Evolutionary conservation across 2,888 invertebrate species (phyloP), one percentile per base, ranked within the genome.

Genomic region (Clusia tigrina): DNA sequence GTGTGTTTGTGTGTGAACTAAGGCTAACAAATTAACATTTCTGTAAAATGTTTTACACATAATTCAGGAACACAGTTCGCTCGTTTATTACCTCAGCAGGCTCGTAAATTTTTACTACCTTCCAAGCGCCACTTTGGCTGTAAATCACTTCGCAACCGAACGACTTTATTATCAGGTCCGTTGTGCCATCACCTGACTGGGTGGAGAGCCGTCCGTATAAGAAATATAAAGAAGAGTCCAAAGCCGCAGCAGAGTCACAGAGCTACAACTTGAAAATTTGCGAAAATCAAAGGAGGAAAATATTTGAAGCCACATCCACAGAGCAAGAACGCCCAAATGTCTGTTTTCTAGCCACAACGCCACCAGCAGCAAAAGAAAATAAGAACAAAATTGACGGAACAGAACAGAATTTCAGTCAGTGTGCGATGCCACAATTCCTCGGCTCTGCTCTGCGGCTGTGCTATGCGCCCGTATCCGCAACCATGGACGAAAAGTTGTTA

Each of bases 41-140:
- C 32, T 32, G 32, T 32, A 32, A 32, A n/a, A 12, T 32, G 12
- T 12, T 32, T 32, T 32, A 32, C 32, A 32, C 12, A 32, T 32
- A 9, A 32, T n/a, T 42, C 3, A 6, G 15, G 42, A 42, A 12
- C 42, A n/a, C n/a, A n/a, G n/a, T n/a, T n/a, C n/a, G n/a, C n/a
- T n/a, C n/a, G n/a, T n/a, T n/a, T n/a, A n/a, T n/a, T n/a, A n/a
- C n/a, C n/a, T n/a, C n/a, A n/a, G n/a, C n/a, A n/a, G n/a, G n/a
- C n/a, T 15, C n/a, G n/a, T 15, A 42, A 42, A 42, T 42, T 60
- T 48, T 55, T 55, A 55, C 54, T 23, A 38, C 60, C 32, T 25
- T 48, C 20, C 65, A 62, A 66, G 67, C 69, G 67, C 66, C 67
- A 67, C 65, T 54, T 55, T 58, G 64, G 61, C 38, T 58, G 53